phyloP scores from a whole-genome alignment of 2,888 invertebrate species.

The Lepidocyrtinus sp. region DNA sequence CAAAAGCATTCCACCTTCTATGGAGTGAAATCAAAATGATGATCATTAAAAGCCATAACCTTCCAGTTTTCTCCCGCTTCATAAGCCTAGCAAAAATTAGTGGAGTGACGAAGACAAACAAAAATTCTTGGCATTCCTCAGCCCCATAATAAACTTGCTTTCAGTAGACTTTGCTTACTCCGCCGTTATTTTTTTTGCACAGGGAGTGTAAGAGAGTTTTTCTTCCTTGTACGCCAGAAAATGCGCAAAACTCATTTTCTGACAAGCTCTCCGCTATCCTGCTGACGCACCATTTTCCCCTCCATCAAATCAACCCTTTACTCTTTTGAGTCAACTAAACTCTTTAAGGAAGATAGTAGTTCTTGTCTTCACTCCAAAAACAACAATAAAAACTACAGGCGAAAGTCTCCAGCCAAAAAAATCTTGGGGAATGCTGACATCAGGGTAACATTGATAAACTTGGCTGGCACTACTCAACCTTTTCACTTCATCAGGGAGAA shows the following conservation, averaged over 20 bases:
- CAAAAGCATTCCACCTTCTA: too few species aligned
- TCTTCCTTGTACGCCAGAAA: slow-evolving; percentile 10
- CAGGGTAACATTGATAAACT: not conserved
- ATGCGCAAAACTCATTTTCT: slow-evolving; percentile 18
- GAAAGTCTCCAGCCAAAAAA: not conserved
- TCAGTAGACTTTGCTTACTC: not conserved
- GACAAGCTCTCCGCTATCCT: slow-evolving; percentile 14
- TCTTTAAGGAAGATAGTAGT: too few species aligned
- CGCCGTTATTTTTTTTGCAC: slow-evolving; percentile 3
- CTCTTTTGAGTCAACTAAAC: too few species aligned
- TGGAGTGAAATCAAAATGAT: too few species aligned
- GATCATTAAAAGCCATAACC: slow-evolving; percentile 11
- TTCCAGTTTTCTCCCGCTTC: too few species aligned
- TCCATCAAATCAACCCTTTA: not conserved
- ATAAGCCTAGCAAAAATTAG: too few species aligned
- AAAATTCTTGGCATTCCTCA: slow-evolving; percentile 45
- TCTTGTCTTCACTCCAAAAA: too few species aligned
- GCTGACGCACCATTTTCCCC: slow-evolving; percentile 7
- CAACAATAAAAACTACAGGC: not conserved
- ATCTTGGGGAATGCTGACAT: not conserved
- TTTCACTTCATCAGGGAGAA: not conserved
- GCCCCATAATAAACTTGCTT: not conserved
- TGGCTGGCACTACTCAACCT: not conserved
- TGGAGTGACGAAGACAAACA: not conserved
- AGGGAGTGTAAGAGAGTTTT: not conserved